A percentile compares a stretch with the other conserved stretches of the same genome.
Evolutionary conservation across 2,113 vertebrate species (phyloP).

Genomic region (Azemiops feae): DNA sequence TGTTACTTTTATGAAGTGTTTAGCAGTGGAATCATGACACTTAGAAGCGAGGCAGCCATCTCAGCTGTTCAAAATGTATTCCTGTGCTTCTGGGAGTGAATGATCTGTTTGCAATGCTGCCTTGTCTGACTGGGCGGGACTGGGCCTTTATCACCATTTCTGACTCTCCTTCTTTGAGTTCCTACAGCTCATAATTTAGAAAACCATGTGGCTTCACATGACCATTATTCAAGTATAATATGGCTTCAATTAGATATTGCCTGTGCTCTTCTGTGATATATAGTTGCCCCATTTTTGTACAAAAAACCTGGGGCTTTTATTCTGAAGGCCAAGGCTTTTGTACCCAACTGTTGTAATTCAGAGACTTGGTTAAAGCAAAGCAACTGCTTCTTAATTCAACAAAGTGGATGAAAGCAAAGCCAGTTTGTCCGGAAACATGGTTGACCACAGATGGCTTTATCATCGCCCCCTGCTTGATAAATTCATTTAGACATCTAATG

Average conservation of each 20-base stretch:
- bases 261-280: background rate
- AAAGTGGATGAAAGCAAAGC: background rate
- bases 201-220: background rate
- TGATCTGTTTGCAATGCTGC: background rate
- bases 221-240: background rate
- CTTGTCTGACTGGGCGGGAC: no score
- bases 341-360: background rate
- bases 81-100: accelerated
- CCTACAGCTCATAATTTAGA: background rate
- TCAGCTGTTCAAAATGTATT: accelerated
- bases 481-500: background rate
- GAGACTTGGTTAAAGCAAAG: background rate
- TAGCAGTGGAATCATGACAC: background rate
- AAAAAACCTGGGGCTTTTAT: background rate
- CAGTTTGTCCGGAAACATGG: background rate
- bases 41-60: background rate
- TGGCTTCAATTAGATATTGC: background rate
- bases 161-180: no score
- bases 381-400: background rate
- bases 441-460: background rate
- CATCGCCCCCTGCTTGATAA: background rate
- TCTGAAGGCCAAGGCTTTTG: background rate
- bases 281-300: no score
- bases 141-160: no score
- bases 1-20: background rate